Conservation (phyloP, 2,888 invertebrate genomes). For the Microplitis deprimator region DNA sequence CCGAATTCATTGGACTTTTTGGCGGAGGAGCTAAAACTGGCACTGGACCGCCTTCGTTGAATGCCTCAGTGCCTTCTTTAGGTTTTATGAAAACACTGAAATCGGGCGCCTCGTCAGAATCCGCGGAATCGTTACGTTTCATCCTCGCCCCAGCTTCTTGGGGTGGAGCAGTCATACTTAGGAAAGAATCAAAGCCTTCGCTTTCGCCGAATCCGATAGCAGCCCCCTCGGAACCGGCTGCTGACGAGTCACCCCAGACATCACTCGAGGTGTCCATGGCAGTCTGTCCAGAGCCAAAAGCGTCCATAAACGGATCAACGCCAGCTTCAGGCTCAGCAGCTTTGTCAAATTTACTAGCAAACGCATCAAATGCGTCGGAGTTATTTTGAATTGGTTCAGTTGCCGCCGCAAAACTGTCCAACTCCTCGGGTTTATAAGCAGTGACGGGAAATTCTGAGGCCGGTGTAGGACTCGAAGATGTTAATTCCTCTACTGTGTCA, state of each 20-base stretch:
- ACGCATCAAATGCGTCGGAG: conserved; percentile 86
- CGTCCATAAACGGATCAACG: conserved; percentile 73
- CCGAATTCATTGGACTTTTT: conserved; percentile 73
- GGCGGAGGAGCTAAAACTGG: conserved; percentile 86
- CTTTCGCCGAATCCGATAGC: conserved; percentile 77
- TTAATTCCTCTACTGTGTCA: conserved; percentile 41
- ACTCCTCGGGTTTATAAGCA: conserved; percentile 56
- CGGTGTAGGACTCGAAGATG: conserved; percentile 57
- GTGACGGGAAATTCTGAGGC: conserved; percentile 59
- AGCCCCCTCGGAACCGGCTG: conserved; percentile 60
- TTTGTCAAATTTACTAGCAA: conserved; percentile 90
- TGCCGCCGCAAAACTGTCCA: conserved; percentile 60
- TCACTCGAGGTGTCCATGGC: conserved; percentile 71
- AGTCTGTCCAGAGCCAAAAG: conserved; percentile 71
- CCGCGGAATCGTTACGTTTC: conserved; percentile 79
- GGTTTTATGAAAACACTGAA: conserved; percentile 87
- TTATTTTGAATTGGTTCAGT: conserved; percentile 59
- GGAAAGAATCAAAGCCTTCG: conserved; percentile 85
- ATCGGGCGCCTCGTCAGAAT: conserved; percentile 84
- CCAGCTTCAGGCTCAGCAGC: conserved; percentile 73
- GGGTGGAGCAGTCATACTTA: conserved; percentile 85
- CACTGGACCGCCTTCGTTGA: conserved; percentile 73
- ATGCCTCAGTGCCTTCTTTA: conserved; percentile 70
- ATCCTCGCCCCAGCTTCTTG: conserved; percentile 79
- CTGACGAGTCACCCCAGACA: conserved; percentile 71